Percentiles rank a stretch among this genome's conserved stretches.
These are phyloP conservation scores for Heliothis virescens DNA, from an alignment of 1,140 invertebrate genomes.

Conservation along the genomic window DNA sequence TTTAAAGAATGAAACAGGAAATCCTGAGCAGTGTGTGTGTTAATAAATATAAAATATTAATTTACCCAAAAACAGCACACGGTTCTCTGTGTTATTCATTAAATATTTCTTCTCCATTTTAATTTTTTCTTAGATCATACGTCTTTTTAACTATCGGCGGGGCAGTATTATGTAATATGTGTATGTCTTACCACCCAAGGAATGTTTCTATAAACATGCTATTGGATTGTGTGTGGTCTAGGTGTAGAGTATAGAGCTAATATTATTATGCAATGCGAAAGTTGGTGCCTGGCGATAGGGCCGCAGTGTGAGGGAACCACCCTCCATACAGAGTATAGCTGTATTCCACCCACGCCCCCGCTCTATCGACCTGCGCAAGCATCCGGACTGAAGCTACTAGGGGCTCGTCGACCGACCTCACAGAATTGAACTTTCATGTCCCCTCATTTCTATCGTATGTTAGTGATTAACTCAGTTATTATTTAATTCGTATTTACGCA, in stretches of 20 bases:
- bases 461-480: constrained; percentile 56
- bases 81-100: too few species aligned
- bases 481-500: constrained; percentile 61
- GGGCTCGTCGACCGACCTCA: constrained; percentile 72
- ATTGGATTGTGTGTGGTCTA: constrained; percentile 36
- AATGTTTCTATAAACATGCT: neutral
- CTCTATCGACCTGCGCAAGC: constrained; percentile 82
- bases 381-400: constrained; percentile 68
- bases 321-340: constrained; percentile 71
- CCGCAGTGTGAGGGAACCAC: constrained; percentile 73
- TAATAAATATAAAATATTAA: too few species aligned
- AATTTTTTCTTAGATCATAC: too few species aligned
- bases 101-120: too few species aligned
- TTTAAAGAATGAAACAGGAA: too few species aligned
- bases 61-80: too few species aligned
- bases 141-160: too few species aligned
- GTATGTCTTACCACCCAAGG: too few species aligned
- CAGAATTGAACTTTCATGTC: constrained; percentile 75
- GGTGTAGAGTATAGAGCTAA: constrained; percentile 64
- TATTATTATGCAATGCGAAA: constrained; percentile 78
- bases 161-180: too few species aligned
- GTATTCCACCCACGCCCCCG: constrained; percentile 85
- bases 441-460: constrained; percentile 72
- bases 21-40: too few species aligned
- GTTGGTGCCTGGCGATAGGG: constrained; percentile 61